phyloP scores from a whole-genome alignment of 2,888 invertebrate genomes.

The Teinopalpus imperialis region DNA sequence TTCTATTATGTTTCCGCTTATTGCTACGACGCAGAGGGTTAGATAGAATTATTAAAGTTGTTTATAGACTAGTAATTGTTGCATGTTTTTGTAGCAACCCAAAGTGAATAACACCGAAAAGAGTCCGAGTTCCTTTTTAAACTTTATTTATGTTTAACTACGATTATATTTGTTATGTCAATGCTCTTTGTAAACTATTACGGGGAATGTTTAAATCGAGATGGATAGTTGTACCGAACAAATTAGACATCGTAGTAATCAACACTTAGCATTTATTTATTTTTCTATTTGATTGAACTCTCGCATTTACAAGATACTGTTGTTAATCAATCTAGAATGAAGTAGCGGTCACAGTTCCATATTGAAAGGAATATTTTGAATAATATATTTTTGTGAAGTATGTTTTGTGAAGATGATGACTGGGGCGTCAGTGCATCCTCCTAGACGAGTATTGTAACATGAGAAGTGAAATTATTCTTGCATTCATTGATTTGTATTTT shows the following conservation, averaged over 20 bases:
- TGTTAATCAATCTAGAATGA: constrained; percentile 44
- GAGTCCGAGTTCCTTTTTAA: constrained; percentile 3
- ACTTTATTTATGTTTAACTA: constrained; percentile 1
- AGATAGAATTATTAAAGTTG: constrained; percentile 13
- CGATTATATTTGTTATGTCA: constrained; percentile 1
- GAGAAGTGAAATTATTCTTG: constrained; percentile 67
- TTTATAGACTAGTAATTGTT: constrained; percentile 10
- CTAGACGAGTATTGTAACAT: constrained; percentile 51
- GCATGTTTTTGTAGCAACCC: constrained; percentile 6
- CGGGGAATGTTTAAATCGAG: neutral
- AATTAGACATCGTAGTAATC: constrained; percentile 9
- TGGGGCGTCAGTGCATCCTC: constrained; percentile 30
- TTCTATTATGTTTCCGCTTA: constrained; percentile 21
- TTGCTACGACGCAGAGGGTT: constrained; percentile 12
- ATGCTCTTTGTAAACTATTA: neutral
- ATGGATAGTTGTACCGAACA: constrained; percentile 2
- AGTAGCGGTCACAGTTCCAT: constrained; percentile 69
- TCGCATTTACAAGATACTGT: constrained; percentile 40
- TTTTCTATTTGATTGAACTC: constrained; percentile 26
- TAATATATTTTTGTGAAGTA: constrained; percentile 73
- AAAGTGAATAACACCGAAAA: neutral
- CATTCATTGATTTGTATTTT: constrained; percentile 78
- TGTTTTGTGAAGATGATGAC: constrained; percentile 64
- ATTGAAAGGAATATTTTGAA: constrained; percentile 60
- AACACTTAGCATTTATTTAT: constrained; percentile 36